A percentile compares a stretch with the other conserved stretches of the same genome.
Conservation (phyloP, 2,797 vertebrate species). For the Esox lucius region DNA sequence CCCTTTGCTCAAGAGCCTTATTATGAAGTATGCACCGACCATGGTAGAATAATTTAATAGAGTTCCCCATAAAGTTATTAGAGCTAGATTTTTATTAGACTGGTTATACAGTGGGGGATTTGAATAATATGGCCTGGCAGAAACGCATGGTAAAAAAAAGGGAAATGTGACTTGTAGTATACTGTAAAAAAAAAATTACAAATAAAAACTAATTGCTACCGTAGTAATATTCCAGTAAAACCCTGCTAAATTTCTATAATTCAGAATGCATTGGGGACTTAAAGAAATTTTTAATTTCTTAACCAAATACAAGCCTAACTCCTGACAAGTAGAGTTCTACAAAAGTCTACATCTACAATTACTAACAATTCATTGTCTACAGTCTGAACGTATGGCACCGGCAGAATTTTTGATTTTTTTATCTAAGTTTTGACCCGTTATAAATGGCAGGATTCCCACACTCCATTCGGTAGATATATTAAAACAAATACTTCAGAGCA, state of each 20-base stretch:
- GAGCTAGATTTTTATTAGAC: neutral
- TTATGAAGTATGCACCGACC: neutral
- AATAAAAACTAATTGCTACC: neutral
- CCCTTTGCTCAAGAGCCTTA: neutral
- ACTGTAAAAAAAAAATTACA: neutral
- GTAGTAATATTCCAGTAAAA: neutral
- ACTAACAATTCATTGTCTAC: neutral
- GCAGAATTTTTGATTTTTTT: neutral
- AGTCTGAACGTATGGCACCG: neutral
- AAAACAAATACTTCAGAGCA: neutral
- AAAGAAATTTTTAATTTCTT: neutral
- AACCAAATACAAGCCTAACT: neutral
- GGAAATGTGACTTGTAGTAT: neutral
- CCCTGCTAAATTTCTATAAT: neutral
- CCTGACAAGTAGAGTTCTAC: neutral
- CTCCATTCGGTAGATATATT: neutral
- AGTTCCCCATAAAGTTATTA: neutral
- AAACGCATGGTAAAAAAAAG: neutral
- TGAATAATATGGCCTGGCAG: neutral
- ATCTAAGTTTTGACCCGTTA: slow-evolving; percentile 1
- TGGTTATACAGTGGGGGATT: neutral
- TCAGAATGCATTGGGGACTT: neutral
- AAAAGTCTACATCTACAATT: neutral
- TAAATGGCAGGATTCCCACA: neutral
- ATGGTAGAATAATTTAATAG: too few relatives aligned